Evolutionary conservation across 2,888 invertebrate species (phyloP).

Genomic region (Pammene aurita): DNA sequence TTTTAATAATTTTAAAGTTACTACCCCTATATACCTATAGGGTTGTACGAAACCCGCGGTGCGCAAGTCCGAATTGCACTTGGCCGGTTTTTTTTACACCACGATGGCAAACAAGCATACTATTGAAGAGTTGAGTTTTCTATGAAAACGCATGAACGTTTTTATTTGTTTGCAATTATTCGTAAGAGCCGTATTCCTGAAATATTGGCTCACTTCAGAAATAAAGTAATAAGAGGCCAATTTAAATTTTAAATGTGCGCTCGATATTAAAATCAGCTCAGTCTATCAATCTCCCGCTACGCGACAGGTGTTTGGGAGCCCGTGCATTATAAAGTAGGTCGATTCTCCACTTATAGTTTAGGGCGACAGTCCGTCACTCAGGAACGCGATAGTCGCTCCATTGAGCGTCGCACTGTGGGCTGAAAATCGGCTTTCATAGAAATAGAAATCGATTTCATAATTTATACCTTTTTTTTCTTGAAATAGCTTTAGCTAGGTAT

Average conservation of each 20-base stretch:
- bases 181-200: neutral
- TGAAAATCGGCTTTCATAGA: too few relatives aligned
- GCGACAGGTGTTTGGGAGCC: conserved; percentile 21
- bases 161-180: neutral
- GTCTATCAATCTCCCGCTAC: neutral
- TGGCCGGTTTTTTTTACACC: too few relatives aligned
- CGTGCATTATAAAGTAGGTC: conserved; percentile 24
- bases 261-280: neutral
- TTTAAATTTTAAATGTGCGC: neutral
- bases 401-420: too few relatives aligned
- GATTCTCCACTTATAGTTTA: conserved; percentile 18
- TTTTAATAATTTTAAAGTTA: too few relatives aligned
- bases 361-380: conserved; percentile 43
- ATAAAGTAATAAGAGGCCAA: neutral
- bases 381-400: conserved; percentile 45
- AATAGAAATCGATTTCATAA: too few relatives aligned
- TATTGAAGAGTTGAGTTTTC: neutral
- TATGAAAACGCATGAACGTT: neutral
- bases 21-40: too few relatives aligned
- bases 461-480: too few relatives aligned
- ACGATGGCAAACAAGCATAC: neutral
- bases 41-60: too few relatives aligned
- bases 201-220: neutral
- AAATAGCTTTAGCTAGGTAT: too few relatives aligned
- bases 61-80: too few relatives aligned